Base-by-base conservation (phyloP, 2,888 invertebrate species). In the Polia nebulosa region DNA sequence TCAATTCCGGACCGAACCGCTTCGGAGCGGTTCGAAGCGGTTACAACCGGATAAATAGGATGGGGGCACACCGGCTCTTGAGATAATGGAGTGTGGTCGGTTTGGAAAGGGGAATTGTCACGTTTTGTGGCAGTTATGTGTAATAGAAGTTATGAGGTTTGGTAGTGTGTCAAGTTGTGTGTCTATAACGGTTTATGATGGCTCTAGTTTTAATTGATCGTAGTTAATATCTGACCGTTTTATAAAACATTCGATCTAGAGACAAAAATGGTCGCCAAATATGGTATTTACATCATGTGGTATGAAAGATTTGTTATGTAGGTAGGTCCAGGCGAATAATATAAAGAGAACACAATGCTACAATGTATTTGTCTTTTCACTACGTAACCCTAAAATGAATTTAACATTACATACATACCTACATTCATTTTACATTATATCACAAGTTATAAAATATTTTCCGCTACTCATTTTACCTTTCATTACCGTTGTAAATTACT, bases 21-120 rank as follows among this genome's bases (percentile, higher is more conserved):
- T 82, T 59, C 66, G 76, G 55, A 70, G 73, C 70, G 76, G 84
- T 76, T 82, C 70, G 75, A 62, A 80, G 80, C 83, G 81, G 85
- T 80, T 80, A 79, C 76, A 80, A 64, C 71, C 69, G 78, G 80
- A 80, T 70, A 80, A 71, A 76, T 73, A 81, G 76, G 82, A 62
- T 49, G 53, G 70, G 53, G 78, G 70, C 64, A 80, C 84, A 80
- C 71, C 62, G 68, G 55, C 27, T 62, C 64, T 75, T 58, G 62
- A 68, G 59, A 72, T 78, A 80, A 73, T 77, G 57, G 64, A 36
- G 58, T 32, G 55, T 44, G 39, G 44, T 78, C 25, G 29, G 61
- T 58, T 57, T 56, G 47, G 45, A 49, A 15, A 22, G 44, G 60
- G 58, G 64, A 36, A 59, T 47, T 65, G 49, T 65, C 45, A 57